Evolutionary conservation across 1,140 invertebrate genomes (phyloP), one percentile per base, ranked within the genome.

Genomic region (Drusus annulatus): DNA sequence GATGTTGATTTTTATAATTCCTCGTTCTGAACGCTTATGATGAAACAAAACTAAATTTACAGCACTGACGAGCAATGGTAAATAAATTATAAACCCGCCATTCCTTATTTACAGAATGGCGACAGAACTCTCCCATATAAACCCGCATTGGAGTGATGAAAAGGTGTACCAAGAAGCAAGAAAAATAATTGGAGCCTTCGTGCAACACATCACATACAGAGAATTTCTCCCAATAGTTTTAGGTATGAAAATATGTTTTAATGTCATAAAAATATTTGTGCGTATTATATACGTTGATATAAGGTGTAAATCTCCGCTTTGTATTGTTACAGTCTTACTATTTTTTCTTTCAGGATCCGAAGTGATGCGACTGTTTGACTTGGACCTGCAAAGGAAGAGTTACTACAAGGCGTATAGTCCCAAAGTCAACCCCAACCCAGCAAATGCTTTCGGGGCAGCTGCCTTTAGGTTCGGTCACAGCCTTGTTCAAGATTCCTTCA

Each of bases 381-480:
- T 96, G 51, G 91, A 93, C 17, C 85, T 93, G 15, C 84, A 92
- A 62, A 90, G 91, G 19, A 91, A 91, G 50, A 93, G 93, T 2
- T 95, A 91, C 84, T 95, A 92, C 83, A 87, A 91, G 1, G 91
- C 91, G 2, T 99, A 99, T 85, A 93, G 96, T 87, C 87, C 92
- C 0, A 92, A 92, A 75, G 93, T 96, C 19, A 96, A 98, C 89
- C 94, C 98, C 0, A 93, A 93, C 16, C 93, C 98, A 15, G 93
- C 95, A 16, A 99, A 99, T 87, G 94, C 95, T 63, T 99, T 99
- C 89, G 94, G 97, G 0, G 93, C 96, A 0, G 98, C 98, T 1
- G 98, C 97, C n/a, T 98, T 96, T 87, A 92, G 97, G 19, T 99
- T 99, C 87, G 98, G 98, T 0, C 98, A 99, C 87, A 97, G 96